These are phyloP conservation scores for Pterocles gutturalis DNA, from an alignment of 2,113 vertebrate genomes.

Conservation along the genomic window DNA sequence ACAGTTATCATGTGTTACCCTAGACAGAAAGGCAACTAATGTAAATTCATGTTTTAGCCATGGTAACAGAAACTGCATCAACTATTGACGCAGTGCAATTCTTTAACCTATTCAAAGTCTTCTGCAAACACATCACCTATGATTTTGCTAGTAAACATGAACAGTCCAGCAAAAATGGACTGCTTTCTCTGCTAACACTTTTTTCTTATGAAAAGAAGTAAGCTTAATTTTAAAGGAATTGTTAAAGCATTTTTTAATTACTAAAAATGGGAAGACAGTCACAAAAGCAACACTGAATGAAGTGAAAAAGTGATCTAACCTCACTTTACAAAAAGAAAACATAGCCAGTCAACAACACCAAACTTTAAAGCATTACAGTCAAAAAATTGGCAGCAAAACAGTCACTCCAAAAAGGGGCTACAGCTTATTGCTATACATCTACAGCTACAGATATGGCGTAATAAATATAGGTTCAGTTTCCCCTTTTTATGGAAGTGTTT, in stretches of 20 bases:
- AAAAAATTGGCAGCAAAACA: not conserved
- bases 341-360: not conserved
- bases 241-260: not conserved
- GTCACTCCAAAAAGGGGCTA: not conserved
- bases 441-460: not conserved
- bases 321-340: not conserved
- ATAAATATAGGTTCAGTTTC: not conserved
- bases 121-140: not conserved
- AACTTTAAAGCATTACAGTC: not conserved
- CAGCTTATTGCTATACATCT: not conserved
- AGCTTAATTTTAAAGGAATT: not conserved
- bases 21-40: not conserved
- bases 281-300: not conserved
- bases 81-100: not conserved
- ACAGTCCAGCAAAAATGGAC: not conserved
- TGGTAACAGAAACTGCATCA: not conserved
- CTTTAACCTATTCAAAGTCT: not conserved
- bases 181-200: not conserved
- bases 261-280: not conserved
- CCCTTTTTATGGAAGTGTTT: not conserved
- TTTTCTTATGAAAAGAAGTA: not conserved
- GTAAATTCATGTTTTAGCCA: not conserved
- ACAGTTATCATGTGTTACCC: not conserved
- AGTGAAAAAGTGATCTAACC: not conserved
- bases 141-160: not conserved